Evolutionary conservation across 2,888 invertebrate species (phyloP).

Genomic region (Esperia sulphurella): DNA sequence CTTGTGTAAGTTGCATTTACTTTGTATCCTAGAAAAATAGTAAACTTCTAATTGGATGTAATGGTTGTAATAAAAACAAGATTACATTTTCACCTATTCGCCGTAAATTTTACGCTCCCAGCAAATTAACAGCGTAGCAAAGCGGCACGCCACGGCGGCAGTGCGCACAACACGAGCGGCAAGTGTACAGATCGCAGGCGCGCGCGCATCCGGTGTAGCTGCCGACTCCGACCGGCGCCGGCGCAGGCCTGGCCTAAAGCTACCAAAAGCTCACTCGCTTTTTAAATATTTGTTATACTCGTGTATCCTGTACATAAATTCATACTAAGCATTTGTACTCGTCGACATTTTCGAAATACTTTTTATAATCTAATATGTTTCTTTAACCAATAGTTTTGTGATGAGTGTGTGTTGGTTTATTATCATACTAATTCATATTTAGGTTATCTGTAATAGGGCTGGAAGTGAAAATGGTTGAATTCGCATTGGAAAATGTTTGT

Average conservation of each 20-base stretch:
- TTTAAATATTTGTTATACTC: too few relatives aligned
- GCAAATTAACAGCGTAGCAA: constrained; percentile 26
- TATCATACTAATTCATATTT: background rate
- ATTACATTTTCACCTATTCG: too few relatives aligned
- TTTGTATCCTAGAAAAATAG: too few relatives aligned
- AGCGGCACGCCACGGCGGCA: constrained; percentile 25
- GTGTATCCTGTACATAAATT: too few relatives aligned
- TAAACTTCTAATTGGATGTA: too few relatives aligned
- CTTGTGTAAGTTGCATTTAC: too few relatives aligned
- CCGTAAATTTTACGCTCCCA: background rate
- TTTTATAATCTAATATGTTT: too few relatives aligned
- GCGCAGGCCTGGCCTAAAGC: constrained; percentile 12
- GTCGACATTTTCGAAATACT: too few relatives aligned
- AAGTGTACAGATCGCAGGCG: constrained; percentile 23
- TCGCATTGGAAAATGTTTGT: constrained; percentile 45
- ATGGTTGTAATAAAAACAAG: too few relatives aligned
- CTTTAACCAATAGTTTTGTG: too few relatives aligned
- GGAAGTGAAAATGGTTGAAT: constrained; percentile 38
- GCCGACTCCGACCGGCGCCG: constrained; percentile 23
- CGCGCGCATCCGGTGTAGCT: constrained; percentile 45
- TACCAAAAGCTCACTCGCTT: background rate
- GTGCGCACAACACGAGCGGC: constrained; percentile 18
- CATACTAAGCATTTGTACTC: too few relatives aligned
- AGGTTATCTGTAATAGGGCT: background rate
- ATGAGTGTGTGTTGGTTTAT: too few relatives aligned